These are phyloP conservation scores for Numenius phaeopus DNA, from an alignment of 2,797 vertebrate species.

Conservation along the genomic window DNA sequence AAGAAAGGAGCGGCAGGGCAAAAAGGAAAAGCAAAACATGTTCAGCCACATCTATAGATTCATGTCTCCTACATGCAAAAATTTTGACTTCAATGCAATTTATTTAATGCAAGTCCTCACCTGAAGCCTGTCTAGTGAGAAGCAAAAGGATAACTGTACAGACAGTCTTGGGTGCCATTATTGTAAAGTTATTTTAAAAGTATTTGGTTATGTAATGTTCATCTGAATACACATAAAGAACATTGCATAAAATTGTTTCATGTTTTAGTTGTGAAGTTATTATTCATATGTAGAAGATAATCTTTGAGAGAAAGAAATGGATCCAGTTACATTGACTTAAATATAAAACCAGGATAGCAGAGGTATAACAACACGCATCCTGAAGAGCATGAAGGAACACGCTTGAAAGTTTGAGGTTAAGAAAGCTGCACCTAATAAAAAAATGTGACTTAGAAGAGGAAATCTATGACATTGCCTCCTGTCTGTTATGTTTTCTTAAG, in stretches of 20 bases:
- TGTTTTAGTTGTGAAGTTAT: constrained; percentile 3
- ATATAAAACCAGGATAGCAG: not conserved
- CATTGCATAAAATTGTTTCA: not conserved
- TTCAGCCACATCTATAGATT: not conserved
- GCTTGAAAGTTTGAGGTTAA: not conserved
- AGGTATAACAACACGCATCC: not conserved
- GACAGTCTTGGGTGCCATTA: not conserved
- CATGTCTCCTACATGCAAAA: not conserved
- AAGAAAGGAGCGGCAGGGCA: not conserved
- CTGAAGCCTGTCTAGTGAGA: not conserved
- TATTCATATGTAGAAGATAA: not conserved
- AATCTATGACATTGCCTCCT: not conserved
- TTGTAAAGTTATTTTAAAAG: not conserved
- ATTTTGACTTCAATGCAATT: not conserved
- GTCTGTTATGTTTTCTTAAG: not conserved
- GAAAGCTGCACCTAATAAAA: not conserved
- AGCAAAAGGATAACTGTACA: not conserved
- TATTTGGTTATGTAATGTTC: not conserved
- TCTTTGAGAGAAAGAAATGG: not conserved
- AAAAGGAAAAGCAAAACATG: not conserved
- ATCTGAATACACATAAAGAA: not conserved
- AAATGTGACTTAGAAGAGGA: not conserved
- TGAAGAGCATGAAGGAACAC: not conserved
- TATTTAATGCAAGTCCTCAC: not conserved
- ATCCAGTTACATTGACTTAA: not conserved